Percentiles rank a stretch among this genome's conserved stretches.
Evolutionary conservation across 2,797 vertebrate genomes (phyloP).

Genomic region (Myripristis jacobus): DNA sequence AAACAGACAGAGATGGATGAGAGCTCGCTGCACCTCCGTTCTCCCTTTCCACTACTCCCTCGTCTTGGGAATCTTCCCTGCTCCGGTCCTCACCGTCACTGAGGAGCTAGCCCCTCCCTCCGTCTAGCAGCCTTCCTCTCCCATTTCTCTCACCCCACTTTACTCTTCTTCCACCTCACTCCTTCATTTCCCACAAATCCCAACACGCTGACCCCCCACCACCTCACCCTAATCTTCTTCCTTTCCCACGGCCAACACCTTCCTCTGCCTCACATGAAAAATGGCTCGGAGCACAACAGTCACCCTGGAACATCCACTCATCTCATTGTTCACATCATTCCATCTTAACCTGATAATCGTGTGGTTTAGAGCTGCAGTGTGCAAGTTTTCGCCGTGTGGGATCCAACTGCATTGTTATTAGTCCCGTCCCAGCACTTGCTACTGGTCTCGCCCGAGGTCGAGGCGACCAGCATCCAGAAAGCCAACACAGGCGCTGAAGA

Average conservation of each 20-base stretch:
- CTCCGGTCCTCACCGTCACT: conserved; percentile 31
- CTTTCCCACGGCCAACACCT: neutral
- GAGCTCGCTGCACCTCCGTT: conserved; percentile 35
- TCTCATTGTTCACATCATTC: neutral
- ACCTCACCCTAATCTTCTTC: neutral
- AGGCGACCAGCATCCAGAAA: too few relatives aligned
- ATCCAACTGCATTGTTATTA: too few relatives aligned
- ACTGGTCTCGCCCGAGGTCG: too few relatives aligned
- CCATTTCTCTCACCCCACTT: neutral
- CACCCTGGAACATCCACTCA: conserved; percentile 10
- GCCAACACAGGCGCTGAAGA: too few relatives aligned
- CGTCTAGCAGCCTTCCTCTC: conserved; percentile 19
- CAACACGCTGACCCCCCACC: neutral
- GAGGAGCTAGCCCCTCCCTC: conserved; percentile 28
- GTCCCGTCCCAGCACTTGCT: too few relatives aligned
- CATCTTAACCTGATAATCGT: conserved; percentile 7
- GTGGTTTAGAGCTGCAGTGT: conserved; percentile 1
- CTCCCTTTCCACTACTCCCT: conserved; percentile 68
- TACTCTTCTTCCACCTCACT: conserved; percentile 16
- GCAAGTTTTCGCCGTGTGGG: too few relatives aligned
- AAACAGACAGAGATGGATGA: conserved; percentile 78
- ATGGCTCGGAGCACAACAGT: conserved; percentile 3
- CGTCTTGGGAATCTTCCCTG: conserved; percentile 61
- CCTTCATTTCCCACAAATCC: conserved; percentile 2
- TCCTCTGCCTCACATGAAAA: conserved; percentile 6